These are phyloP conservation scores for Andrena haemorrhoa DNA, from an alignment of 2,888 invertebrate genomes.

Conservation along the genomic window DNA sequence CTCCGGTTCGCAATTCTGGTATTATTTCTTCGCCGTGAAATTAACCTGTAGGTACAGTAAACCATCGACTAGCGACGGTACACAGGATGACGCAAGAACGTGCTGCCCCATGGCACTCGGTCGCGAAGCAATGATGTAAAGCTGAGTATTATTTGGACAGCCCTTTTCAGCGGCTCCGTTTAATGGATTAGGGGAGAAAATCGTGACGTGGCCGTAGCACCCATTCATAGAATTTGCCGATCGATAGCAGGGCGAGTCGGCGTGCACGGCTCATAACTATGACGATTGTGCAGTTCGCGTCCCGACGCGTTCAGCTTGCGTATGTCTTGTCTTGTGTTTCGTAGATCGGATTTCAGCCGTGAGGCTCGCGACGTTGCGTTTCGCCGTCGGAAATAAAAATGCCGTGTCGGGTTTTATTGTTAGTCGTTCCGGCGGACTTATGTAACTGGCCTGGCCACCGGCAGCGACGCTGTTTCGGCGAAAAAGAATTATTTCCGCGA, in stretches of 20 bases:
- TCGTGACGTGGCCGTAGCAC: slow-evolving; percentile 31
- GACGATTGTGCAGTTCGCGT: slow-evolving; percentile 24
- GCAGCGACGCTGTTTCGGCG: not conserved
- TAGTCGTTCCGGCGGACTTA: not conserved
- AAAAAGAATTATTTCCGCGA: not conserved
- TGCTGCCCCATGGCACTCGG: not conserved
- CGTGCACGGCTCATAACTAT: slow-evolving; percentile 30
- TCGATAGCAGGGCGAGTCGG: slow-evolving; percentile 50
- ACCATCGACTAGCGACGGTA: not conserved
- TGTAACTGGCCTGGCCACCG: not conserved
- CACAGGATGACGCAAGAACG: slow-evolving; percentile 3
- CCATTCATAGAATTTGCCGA: slow-evolving; percentile 42
- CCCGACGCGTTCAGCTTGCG: slow-evolving; percentile 18
- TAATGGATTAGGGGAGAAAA: slow-evolving; percentile 50
- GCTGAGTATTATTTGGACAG: slow-evolving; percentile 34
- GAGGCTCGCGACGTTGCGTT: not conserved
- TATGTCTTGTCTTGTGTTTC: not conserved
- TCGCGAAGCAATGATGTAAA: slow-evolving; percentile 7
- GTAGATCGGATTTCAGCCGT: slow-evolving; percentile 32
- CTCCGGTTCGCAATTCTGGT: not conserved
- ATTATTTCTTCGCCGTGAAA: not conserved
- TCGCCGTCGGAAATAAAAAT: not conserved
- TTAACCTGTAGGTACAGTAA: not conserved
- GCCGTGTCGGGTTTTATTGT: slow-evolving; percentile 7
- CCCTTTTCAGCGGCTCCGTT: slow-evolving; percentile 31